These are phyloP conservation scores for Pandemis cinnamomeana DNA, from an alignment of 2,888 invertebrate species.

Conservation along the genomic window DNA sequence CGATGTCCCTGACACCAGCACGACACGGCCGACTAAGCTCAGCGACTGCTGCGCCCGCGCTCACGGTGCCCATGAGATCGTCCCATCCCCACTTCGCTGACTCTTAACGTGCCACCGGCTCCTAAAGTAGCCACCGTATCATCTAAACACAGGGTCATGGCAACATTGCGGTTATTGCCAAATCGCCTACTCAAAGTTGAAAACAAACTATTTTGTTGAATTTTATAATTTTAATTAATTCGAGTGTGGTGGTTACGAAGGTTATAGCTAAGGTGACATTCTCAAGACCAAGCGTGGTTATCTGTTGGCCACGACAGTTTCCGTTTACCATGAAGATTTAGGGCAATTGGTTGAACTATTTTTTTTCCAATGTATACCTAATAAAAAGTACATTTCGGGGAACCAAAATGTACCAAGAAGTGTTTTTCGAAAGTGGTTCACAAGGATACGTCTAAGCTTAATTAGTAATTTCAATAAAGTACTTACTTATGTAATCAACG, in stretches of 20 bases:
- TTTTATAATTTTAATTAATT: neutral
- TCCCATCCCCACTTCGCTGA: constrained; percentile 11
- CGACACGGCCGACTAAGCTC: neutral
- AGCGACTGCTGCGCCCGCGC: constrained; percentile 5
- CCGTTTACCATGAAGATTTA: too few species aligned
- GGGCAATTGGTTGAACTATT: too few species aligned
- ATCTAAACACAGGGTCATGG: neutral
- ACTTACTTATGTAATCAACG: too few species aligned
- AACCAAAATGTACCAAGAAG: too few species aligned
- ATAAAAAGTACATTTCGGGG: too few species aligned
- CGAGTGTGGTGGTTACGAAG: neutral
- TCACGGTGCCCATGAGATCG: neutral
- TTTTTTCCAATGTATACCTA: too few species aligned
- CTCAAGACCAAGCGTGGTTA: neutral
- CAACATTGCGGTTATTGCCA: constrained; percentile 6
- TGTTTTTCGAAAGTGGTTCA: too few species aligned
- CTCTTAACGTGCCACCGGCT: neutral
- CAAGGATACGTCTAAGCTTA: too few species aligned
- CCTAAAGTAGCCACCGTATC: neutral
- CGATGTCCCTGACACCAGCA: constrained; percentile 1
- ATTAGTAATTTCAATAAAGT: too few species aligned
- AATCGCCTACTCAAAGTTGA: neutral
- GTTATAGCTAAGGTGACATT: neutral
- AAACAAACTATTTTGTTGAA: constrained; percentile 3
- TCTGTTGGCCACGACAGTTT: too few species aligned